A percentile compares a stretch with the other conserved stretches of the same genome.
phyloP scores from a whole-genome alignment of 2,888 invertebrate genomes.

The Rhagonycha fulva region DNA sequence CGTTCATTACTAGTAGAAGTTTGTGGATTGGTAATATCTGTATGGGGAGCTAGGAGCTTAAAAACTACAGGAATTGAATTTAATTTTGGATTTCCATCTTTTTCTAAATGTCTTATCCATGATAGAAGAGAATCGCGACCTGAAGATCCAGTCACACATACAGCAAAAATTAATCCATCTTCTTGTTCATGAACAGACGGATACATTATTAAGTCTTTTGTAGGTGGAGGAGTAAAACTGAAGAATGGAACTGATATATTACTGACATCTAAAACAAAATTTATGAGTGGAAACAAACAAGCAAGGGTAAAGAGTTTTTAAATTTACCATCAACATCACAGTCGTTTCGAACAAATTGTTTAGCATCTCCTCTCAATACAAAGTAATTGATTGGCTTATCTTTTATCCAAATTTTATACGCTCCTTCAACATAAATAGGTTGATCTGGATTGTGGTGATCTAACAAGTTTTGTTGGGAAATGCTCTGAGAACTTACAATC shows the following conservation, averaged over 20 bases:
- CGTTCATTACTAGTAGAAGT: background rate
- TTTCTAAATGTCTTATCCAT: slow-evolving; percentile 84
- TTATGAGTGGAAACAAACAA: background rate
- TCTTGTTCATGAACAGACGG: slow-evolving; percentile 89
- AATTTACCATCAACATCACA: slow-evolving; percentile 69
- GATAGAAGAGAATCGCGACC: slow-evolving; percentile 90
- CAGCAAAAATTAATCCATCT: slow-evolving; percentile 84
- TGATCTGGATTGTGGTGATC: slow-evolving; percentile 63
- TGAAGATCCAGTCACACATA: slow-evolving; percentile 91
- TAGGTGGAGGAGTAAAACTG: slow-evolving; percentile 55
- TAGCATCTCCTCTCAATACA: slow-evolving; percentile 74
- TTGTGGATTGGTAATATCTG: slow-evolving; percentile 43
- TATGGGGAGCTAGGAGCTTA: slow-evolving; percentile 69
- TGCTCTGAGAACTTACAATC: slow-evolving; percentile 88
- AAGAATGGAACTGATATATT: slow-evolving; percentile 64
- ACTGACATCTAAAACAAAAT: slow-evolving; percentile 69
- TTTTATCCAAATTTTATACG: slow-evolving; percentile 78
- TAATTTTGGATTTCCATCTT: slow-evolving; percentile 73
- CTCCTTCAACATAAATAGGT: slow-evolving; percentile 83
- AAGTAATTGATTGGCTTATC: slow-evolving; percentile 82
- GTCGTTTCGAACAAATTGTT: slow-evolving; percentile 54
- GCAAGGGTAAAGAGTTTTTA: background rate
- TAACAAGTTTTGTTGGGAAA: slow-evolving; percentile 72
- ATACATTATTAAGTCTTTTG: slow-evolving; percentile 50
- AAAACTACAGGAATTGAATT: slow-evolving; percentile 83